A percentile compares a stretch with the other conserved stretches of the same genome.
Evolutionary conservation across 2,888 invertebrate species (phyloP).

Genomic region (Magallana nippona): DNA sequence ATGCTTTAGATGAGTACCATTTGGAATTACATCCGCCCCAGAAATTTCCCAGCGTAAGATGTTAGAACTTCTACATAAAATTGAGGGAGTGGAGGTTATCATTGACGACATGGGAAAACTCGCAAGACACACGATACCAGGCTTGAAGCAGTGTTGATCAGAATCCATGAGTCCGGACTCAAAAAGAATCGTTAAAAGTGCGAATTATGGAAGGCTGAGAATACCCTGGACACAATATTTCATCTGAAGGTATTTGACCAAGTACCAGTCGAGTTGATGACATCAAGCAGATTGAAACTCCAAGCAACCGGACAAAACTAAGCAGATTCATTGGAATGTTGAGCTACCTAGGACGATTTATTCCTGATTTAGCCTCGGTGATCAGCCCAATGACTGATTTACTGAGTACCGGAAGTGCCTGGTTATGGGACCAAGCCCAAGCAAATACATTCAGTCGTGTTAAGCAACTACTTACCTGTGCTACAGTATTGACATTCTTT

Average conservation of each 20-base stretch:
- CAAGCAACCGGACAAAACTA: neutral
- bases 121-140: neutral
- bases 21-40: too few relatives aligned
- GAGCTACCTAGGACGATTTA: too few relatives aligned
- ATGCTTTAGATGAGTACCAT: too few relatives aligned
- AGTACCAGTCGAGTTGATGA: constrained; percentile 9
- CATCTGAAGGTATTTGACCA: too few relatives aligned
- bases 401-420: constrained; percentile 4
- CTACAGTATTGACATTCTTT: constrained; percentile 53
- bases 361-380: constrained; percentile 17
- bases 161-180: constrained; percentile 1
- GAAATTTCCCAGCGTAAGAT: constrained; percentile 25
- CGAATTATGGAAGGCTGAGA: constrained; percentile 1
- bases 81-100: constrained; percentile 17
- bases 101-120: constrained; percentile 21
- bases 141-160: neutral
- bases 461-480: constrained; percentile 39
- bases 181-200: constrained; percentile 27
- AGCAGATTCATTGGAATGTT: constrained; percentile 34
- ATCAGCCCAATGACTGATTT: constrained; percentile 34
- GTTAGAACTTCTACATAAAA: neutral
- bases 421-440: constrained; percentile 8
- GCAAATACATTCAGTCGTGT: neutral
- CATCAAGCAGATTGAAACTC: neutral
- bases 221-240: constrained; percentile 20